A percentile compares a stretch with the other conserved stretches of the same genome.
phyloP scores from a whole-genome alignment of 1,140 invertebrate species.

The Drosophila micromelanica region DNA sequence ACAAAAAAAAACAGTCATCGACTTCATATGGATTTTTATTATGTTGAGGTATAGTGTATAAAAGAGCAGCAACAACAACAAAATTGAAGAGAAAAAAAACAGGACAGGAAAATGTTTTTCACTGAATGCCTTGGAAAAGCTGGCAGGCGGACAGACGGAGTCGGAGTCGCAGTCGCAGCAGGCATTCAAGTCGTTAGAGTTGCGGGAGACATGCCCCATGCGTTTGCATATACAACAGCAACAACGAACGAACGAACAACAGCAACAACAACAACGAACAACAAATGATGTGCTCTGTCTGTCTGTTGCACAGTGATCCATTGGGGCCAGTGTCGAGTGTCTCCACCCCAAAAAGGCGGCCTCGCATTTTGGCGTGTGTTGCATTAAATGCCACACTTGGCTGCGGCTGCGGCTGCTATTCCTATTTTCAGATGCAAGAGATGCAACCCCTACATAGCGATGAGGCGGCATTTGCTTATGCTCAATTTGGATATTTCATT shows the following conservation, averaged over 20 bases:
- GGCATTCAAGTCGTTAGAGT: constrained; percentile 69
- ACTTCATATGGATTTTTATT: constrained; percentile 73
- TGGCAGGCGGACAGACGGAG: constrained; percentile 13
- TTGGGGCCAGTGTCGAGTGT: constrained; percentile 9
- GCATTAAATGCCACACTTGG: constrained; percentile 74
- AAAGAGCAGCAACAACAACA: constrained; percentile 16
- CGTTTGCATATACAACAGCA: constrained; percentile 73
- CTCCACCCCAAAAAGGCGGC: constrained; percentile 16
- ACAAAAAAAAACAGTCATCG: constrained; percentile 72
- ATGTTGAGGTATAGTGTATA: constrained; percentile 40
- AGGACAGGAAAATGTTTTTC: constrained; percentile 77
- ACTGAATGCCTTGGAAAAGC: constrained; percentile 60
- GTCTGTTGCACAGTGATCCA: constrained; percentile 18
- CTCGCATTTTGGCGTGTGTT: constrained; percentile 74
- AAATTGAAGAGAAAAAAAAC: neutral
- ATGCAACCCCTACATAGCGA: constrained; percentile 73
- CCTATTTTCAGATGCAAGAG: constrained; percentile 61
- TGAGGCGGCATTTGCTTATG: constrained; percentile 60
- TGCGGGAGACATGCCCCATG: constrained; percentile 81
- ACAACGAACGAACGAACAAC: constrained; percentile 16
- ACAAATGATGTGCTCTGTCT: constrained; percentile 48
- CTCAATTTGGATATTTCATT: constrained; percentile 73
- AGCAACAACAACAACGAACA: constrained; percentile 29
- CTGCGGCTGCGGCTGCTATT: constrained; percentile 27
- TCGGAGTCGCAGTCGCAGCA: constrained; percentile 26